Percentiles rank a stretch among this genome's conserved stretches.
phyloP scores from a whole-genome alignment of 2,888 invertebrate species.

The Rhynchonema sp. region DNA sequence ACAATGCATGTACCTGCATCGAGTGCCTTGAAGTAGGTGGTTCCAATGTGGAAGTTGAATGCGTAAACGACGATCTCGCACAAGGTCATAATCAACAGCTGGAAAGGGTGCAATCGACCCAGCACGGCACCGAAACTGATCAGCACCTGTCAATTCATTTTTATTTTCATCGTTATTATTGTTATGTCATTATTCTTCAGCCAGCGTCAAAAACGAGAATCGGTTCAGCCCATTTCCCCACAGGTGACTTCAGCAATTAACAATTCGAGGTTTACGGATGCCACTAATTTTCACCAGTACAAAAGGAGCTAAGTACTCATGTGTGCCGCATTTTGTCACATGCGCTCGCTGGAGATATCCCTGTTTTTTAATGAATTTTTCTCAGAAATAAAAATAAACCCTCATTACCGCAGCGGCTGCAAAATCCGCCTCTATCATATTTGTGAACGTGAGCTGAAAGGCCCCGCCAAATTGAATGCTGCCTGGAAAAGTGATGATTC shows the following conservation, averaged over 20 bases:
- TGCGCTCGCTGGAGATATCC: too few species aligned
- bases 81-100: conserved; percentile 28
- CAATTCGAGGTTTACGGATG: too few species aligned
- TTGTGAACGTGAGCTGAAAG: conserved; percentile 7
- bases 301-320: too few species aligned
- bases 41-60: conserved; percentile 25
- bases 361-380: too few species aligned
- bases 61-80: conserved; percentile 28
- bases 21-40: conserved; percentile 7
- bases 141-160: conserved; percentile 32
- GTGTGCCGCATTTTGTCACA: too few species aligned
- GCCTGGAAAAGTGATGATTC: not conserved
- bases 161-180: conserved; percentile 13
- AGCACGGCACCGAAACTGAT: conserved; percentile 32
- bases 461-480: not conserved
- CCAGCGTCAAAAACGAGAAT: too few species aligned
- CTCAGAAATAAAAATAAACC: too few species aligned
- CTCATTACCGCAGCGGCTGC: conserved; percentile 23
- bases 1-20: conserved; percentile 8
- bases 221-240: too few species aligned
- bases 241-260: too few species aligned
- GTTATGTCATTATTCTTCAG: not conserved
- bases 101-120: conserved; percentile 30
- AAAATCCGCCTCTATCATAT: conserved; percentile 27
- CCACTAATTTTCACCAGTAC: too few species aligned